Conservation (phyloP, 2,888 invertebrate species). For the Syrphus vitripennis region DNA sequence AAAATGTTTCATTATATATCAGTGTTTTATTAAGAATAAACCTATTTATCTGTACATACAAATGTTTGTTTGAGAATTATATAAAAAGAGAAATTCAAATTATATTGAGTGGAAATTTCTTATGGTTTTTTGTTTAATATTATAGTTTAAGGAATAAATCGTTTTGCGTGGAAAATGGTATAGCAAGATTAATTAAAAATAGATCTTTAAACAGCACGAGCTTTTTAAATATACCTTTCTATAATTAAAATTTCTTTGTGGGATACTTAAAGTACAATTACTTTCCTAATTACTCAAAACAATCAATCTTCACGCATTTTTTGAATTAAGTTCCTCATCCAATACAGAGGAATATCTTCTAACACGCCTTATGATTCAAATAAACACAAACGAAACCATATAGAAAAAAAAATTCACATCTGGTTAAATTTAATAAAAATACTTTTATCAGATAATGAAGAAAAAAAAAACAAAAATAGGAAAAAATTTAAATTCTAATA, state of each 20-base stretch:
- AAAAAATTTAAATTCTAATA: not conserved
- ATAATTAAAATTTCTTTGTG: slow-evolving; percentile 7
- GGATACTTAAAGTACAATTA: slow-evolving; percentile 2
- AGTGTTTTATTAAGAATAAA: not conserved
- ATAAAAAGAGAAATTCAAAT: not conserved
- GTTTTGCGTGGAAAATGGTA: not conserved
- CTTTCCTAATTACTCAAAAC: slow-evolving; percentile 1
- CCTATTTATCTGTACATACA: not conserved
- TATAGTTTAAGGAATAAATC: not conserved
- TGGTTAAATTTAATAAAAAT: not conserved
- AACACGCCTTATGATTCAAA: not conserved
- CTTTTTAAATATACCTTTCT: not conserved
- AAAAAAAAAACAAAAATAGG: not conserved
- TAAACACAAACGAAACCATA: not conserved
- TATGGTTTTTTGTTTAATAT: not conserved
- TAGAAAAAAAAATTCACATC: not conserved
- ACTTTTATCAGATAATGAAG: slow-evolving; percentile 8
- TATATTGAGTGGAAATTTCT: not conserved
- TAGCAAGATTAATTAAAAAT: not conserved
- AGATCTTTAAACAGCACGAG: slow-evolving; percentile 2
- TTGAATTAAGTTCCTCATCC: not conserved
- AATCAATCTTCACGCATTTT: not conserved
- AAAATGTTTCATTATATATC: not conserved
- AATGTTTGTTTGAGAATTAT: not conserved
- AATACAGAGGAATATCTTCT: not conserved